phyloP scores from a whole-genome alignment of 1,140 invertebrate genomes.

The Drosophila novamexicana region DNA sequence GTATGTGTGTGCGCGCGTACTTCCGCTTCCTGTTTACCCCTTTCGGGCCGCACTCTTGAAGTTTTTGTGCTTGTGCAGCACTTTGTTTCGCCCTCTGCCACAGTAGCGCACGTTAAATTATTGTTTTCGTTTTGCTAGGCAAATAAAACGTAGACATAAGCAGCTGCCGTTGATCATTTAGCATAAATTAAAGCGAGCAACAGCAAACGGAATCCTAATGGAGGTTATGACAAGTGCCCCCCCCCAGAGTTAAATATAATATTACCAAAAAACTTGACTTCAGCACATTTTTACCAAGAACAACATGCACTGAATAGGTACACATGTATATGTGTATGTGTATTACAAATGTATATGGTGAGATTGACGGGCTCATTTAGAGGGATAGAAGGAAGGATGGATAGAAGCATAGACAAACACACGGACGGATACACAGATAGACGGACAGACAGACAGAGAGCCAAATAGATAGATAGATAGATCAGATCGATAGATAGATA shows the following conservation, averaged over 20 bases:
- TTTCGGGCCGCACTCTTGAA: conserved; percentile 49
- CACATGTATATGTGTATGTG: background rate
- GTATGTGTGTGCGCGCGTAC: conserved; percentile 44
- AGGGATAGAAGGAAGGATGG: no score
- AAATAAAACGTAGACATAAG: conserved; percentile 74
- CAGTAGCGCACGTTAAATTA: conserved; percentile 55
- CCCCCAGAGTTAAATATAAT: background rate
- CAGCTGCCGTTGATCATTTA: conserved; percentile 77
- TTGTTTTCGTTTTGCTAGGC: conserved; percentile 74
- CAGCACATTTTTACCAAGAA: background rate
- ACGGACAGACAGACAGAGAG: no score
- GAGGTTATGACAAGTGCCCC: conserved; percentile 44
- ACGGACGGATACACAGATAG: no score
- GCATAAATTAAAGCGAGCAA: conserved; percentile 64
- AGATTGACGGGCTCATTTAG: no score
- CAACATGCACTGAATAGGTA: background rate
- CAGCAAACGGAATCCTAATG: conserved; percentile 61
- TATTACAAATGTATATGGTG: background rate
- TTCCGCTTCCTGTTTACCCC: conserved; percentile 74
- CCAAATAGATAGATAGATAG: no score
- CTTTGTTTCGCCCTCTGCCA: conserved; percentile 13
- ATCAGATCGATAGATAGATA: no score
- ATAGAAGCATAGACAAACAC: no score
- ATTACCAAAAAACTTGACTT: background rate
- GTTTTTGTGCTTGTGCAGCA: conserved; percentile 47